Evolutionary conservation across 1,140 invertebrate species (phyloP), one percentile per base, ranked within the genome.

Genomic region (Drosophila mauritiana): DNA sequence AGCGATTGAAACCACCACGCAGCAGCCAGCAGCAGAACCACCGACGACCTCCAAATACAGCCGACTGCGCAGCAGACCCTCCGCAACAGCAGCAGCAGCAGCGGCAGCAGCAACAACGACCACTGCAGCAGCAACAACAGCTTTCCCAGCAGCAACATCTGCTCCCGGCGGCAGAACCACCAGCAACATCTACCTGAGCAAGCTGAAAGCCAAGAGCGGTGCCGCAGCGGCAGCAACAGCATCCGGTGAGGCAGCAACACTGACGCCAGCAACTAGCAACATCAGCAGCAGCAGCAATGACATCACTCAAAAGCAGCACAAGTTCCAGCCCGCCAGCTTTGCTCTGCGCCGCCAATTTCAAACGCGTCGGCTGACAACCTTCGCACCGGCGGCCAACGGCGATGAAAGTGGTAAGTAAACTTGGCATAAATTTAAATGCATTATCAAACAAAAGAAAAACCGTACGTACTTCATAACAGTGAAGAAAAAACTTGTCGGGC

Each of bases 331-430:
- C 42, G 78, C 82, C 13, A 88, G 77, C 64, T 84, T 68, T 27
- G 89, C 86, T 11, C 65, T 91, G 61, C 80, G 90, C 5, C 82
- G 90, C 15, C 90, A 91, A 42, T 91, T 88, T 39, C 90, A 91
- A 43, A 75, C 90, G 36, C 86, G 90, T 36, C 90, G 90, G 10
- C 49, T 91, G 36, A 85, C 88, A 49, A 88, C 90, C 53, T 85
- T 89, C 58, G 68, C 68, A 7, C 55, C 80, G 12, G n/a, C 69
- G 7, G 36, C 72, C 11, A 80, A 51, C 12, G 70, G 42, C 43
- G 85, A 91, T 68, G 85, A 85, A 39, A 82, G 73, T 46, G 90
- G 90, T 90, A 51, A 91, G 83, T 76, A 72, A 15, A 43, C 52
- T 49, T 17, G 1, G 31, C 31, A 34, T 31, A 51, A 51, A 22